A percentile compares a stretch with the other conserved stretches of the same genome.
Evolutionary conservation across 2,113 vertebrate species (phyloP).

Genomic region (Oryzias melastigma): DNA sequence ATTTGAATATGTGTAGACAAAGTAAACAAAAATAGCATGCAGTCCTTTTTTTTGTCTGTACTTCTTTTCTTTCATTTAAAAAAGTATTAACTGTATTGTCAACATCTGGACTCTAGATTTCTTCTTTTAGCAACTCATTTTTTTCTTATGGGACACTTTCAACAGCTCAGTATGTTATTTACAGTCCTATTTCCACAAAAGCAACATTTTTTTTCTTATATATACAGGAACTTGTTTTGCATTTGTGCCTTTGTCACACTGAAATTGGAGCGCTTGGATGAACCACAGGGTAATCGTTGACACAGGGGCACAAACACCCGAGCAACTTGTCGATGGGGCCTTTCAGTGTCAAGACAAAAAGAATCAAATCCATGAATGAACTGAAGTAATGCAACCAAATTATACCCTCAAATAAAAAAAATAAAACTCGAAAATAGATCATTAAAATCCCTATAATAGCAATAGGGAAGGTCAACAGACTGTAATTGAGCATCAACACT

Average conservation of each 20-base stretch:
- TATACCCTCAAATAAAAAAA: not conserved
- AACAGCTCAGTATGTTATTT: no score
- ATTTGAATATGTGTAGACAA: no score
- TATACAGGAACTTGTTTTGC: no score
- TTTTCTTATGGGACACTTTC: no score
- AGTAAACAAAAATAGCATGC: no score
- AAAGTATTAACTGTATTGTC: no score
- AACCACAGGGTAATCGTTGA: not conserved
- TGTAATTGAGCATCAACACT: slow-evolving; percentile 7
- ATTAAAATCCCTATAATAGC: not conserved
- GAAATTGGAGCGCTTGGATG: not conserved
- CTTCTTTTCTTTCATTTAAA: no score
- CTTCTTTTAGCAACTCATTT: no score
- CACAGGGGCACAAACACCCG: not conserved
- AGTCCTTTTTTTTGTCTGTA: no score
- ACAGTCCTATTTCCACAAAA: no score
- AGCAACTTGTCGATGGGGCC: not conserved
- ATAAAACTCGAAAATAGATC: not conserved
- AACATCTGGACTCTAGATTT: no score
- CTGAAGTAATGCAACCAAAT: not conserved
- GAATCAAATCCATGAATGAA: not conserved
- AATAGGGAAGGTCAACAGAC: not conserved
- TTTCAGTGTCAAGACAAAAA: not conserved
- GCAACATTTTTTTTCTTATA: no score
- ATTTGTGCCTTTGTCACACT: not conserved